Evolutionary conservation across 2,797 vertebrate genomes (phyloP).

Genomic region (Nyctalus aviator): DNA sequence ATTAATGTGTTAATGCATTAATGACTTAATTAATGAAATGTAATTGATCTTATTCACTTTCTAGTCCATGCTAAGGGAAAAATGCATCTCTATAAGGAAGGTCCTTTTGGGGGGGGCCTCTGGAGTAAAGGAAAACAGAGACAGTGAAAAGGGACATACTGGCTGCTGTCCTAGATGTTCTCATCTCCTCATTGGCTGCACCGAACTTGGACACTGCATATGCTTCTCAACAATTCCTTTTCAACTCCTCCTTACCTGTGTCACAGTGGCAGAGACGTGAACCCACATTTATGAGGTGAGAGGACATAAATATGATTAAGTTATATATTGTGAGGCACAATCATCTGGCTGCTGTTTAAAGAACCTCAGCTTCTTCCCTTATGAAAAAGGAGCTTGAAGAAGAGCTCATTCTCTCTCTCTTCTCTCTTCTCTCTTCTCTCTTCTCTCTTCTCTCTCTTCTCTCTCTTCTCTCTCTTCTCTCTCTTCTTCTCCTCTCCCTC

Average conservation of each 20-base stretch:
- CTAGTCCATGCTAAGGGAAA: background rate
- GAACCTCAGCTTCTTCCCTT: background rate
- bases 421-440: too few species aligned
- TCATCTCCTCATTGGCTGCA: background rate
- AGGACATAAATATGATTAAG: slow-evolving; percentile 38
- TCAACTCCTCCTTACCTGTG: background rate
- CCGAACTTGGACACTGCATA: background rate
- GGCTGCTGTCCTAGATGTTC: background rate
- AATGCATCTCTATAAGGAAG: background rate
- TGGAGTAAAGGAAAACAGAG: background rate
- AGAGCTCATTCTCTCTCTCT: background rate
- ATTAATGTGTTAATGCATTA: background rate
- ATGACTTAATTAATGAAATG: background rate
- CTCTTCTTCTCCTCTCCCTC: too few species aligned
- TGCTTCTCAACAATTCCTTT: background rate
- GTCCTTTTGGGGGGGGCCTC: background rate
- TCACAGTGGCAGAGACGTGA: background rate
- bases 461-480: background rate
- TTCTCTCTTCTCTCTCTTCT: background rate
- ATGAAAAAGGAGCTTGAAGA: background rate
- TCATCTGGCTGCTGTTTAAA: slow-evolving; percentile 64
- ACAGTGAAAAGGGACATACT: background rate
- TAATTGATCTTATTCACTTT: background rate
- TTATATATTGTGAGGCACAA: slow-evolving; percentile 21
- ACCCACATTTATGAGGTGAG: slow-evolving; percentile 66